Conservation (phyloP, 1,140 invertebrate species). For the Heliconius nattereri region DNA sequence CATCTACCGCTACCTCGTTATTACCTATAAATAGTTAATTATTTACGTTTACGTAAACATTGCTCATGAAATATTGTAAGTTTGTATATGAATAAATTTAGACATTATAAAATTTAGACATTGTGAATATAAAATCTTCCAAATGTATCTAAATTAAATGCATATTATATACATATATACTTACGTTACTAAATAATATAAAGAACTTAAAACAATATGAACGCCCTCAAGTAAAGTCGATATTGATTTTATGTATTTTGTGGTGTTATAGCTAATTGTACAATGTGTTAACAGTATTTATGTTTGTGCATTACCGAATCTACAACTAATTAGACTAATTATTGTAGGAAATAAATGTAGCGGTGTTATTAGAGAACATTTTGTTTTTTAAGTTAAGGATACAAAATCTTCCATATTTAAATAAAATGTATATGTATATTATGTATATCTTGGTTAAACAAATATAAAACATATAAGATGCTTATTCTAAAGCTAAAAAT, state of each 20-base stretch:
- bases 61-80: not conserved
- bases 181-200: not conserved
- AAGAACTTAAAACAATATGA: not conserved
- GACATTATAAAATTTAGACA: not conserved
- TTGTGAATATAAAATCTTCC: constrained; percentile 9
- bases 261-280: not conserved
- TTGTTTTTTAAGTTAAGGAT: too few species aligned
- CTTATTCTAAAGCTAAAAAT: not conserved
- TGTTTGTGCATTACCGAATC: not conserved
- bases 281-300: not conserved
- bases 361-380: too few species aligned
- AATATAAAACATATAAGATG: too few species aligned
- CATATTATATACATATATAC: not conserved
- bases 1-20: constrained; percentile 20
- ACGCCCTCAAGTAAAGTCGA: not conserved
- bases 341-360: not conserved
- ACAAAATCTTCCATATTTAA: too few species aligned
- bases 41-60: not conserved
- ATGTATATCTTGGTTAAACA: too few species aligned
- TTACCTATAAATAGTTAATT: not conserved
- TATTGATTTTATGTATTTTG: not conserved
- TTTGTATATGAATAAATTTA: not conserved
- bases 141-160: constrained; percentile 5
- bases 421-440: too few species aligned
- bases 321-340: not conserved